Base-by-base conservation (phyloP, 2,888 invertebrate genomes). In the Cremastinae sp. region DNA sequence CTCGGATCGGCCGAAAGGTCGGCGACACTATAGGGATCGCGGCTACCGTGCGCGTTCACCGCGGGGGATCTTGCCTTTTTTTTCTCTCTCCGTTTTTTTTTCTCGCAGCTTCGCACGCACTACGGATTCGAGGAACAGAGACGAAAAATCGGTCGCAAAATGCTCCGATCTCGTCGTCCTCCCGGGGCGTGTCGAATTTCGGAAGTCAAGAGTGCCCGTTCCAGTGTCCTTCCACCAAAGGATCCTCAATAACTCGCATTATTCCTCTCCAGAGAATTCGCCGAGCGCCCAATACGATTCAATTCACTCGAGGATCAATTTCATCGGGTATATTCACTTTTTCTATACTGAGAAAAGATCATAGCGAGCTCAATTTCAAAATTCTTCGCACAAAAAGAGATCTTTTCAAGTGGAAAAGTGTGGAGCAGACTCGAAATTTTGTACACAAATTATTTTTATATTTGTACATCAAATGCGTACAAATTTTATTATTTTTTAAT, bases 31-130 rank as follows among this genome's bases (percentile, higher is more conserved):
- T 69, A 49, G 69, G 64, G 58, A 76, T 82, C 79, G 78, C 73
- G 74, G 86, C 88, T 88, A 88, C 88, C 83, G 88, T 86, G 78
- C 81, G 85, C 83, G 55, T 79, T 78, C 74, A 53, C 87, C 75
- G 75, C 86, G 74, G 88, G 87, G 86, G 87, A 83, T 79, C 85
- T 58, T 58, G 55, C 56, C 65, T 75, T 79, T 76, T 73, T 75
- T 71, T 68, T 74, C 72, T 76, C 75, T 64, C 61, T 37, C 59
- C 65, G 68, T 20, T 70, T 51, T 73, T 74, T 58, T 64, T 77
- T 74, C 55, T 81, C 75, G 49, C 37, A 59, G 53, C 41, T 51
- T 80, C 77, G 80, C 73, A 39, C 70, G 51, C 65, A 78, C 74
- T 74, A 70, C 56, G 65, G 76, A 73, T 62, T 45, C 22, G 73